Evolutionary conservation across 2,888 invertebrate genomes (phyloP), one percentile per base, ranked within the genome.

Genomic region (Drosophila hamatofila): DNA sequence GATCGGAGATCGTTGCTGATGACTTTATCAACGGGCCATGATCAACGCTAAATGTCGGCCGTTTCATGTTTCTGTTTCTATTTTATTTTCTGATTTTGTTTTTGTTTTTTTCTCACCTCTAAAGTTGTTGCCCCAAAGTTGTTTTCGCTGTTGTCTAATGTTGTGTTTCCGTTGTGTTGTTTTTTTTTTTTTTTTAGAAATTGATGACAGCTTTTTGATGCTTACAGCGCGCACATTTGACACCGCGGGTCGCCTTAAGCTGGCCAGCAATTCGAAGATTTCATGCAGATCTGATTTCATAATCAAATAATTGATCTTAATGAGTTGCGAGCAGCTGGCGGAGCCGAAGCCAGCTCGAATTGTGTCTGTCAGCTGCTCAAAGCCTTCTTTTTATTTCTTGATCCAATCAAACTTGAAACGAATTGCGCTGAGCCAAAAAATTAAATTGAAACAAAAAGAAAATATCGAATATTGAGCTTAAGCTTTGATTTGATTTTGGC

Each of bases 271-370:
- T 88, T 83, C 76, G 72, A 75, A 81, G 87, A 91, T 91, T 90
- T 87, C 75, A 91, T 89, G 91, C 89, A 85, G 91, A 91, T 90
- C 90, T 89, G 81, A 81, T 90, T 91, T 90, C 90, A 82, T 89
- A 91, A 91, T 91, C 91, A 91, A 91, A 91, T 91, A 91, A 91
- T 92, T 91, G 91, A 92, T 92, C 92, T 92, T 91, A 92, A 91
- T 83, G 79, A 76, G 79, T 51, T 71, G 46, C 58, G 44, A 62
- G 67, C 69, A 66, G 64, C 59, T 59, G 56, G 6, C 30, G 46
- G 59, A 65, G 41, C 21, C 23, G 7, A 18, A 52, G 56, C 59
- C 52, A 52, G 42, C 35, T 25, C 21, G 12, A 54, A 35, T 41
- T 52, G 60, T 75, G 80, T 75, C 76, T 70, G 79, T 62, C 79